phyloP scores from a whole-genome alignment of 2,113 vertebrate genomes.

The Agapornis roseicollis region DNA sequence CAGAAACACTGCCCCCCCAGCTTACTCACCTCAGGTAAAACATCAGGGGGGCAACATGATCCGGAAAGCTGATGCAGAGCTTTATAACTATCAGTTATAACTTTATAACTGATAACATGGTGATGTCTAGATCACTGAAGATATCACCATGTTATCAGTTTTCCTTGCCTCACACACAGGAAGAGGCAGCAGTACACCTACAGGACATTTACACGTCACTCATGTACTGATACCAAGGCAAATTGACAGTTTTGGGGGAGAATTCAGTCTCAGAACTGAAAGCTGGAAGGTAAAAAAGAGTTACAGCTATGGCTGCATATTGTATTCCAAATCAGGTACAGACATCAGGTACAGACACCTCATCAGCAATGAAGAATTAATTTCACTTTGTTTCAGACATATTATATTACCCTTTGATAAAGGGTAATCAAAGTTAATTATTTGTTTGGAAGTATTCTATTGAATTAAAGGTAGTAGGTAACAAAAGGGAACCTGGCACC shows the following conservation, averaged over 20 bases:
- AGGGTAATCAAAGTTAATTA: not conserved
- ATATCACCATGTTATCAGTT: not conserved
- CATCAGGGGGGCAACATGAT: accelerated
- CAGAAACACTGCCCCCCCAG: accelerated
- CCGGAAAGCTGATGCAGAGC: not conserved
- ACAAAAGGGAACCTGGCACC: not conserved
- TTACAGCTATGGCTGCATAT: not conserved
- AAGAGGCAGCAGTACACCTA: not conserved
- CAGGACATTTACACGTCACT: not conserved
- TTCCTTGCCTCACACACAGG: not conserved
- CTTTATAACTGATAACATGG: not conserved
- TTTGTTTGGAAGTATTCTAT: not conserved
- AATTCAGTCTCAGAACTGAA: not conserved
- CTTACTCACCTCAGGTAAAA: not conserved
- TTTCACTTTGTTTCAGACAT: not conserved
- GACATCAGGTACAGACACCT: not conserved
- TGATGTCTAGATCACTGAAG: not conserved
- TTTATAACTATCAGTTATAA: not conserved
- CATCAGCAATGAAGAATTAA: not conserved
- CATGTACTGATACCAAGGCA: accelerated
- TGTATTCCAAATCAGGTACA: not conserved
- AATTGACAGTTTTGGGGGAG: not conserved
- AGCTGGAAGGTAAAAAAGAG: not conserved
- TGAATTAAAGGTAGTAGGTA: not conserved
- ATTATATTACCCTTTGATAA: not conserved